These are phyloP conservation scores for Oenanthe melanoleuca DNA, from an alignment of 2,113 vertebrate species.

Conservation along the genomic window DNA sequence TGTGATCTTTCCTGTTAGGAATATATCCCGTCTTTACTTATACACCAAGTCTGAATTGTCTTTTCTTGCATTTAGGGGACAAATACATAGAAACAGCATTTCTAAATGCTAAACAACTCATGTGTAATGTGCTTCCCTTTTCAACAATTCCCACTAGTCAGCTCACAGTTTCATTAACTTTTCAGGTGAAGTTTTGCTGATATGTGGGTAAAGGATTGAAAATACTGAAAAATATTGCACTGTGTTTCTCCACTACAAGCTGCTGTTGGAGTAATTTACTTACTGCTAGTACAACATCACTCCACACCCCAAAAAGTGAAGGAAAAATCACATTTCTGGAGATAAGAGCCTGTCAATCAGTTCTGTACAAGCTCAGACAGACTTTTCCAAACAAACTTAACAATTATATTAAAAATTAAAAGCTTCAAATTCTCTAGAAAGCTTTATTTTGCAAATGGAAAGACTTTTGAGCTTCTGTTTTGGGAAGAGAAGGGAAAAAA, in stretches of 20 bases:
- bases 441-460: background rate
- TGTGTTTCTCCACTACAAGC: background rate
- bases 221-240: background rate
- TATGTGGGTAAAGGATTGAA: constrained; percentile 5
- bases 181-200: constrained; percentile 43
- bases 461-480: background rate
- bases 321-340: background rate
- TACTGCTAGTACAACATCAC: background rate
- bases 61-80: background rate
- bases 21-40: background rate
- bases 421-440: background rate
- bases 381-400: background rate
- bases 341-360: background rate
- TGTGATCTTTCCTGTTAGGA: background rate
- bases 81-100: background rate
- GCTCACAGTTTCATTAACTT: constrained; percentile 35
- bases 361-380: background rate
- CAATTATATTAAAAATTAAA: background rate
- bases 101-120: background rate
- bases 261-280: background rate
- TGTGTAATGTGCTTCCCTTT: constrained; percentile 1
- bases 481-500: background rate
- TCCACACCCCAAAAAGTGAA: background rate
- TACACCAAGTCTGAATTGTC: background rate
- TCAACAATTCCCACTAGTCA: constrained; percentile 5